phyloP scores from a whole-genome alignment of 2,797 vertebrate genomes.

The Spinibarbus caldwelli region DNA sequence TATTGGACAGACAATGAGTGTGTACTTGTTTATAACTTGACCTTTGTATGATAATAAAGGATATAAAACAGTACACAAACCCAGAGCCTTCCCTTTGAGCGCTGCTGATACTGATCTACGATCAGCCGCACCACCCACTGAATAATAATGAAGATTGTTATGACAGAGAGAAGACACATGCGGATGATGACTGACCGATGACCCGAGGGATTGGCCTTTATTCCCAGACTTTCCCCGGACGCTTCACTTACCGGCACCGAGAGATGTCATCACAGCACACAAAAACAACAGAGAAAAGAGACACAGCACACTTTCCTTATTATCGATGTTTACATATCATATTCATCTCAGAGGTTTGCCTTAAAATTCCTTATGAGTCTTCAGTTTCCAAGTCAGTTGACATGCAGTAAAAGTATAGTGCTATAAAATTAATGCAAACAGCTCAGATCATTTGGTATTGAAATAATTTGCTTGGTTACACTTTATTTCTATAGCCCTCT shows the following conservation, averaged over 20 bases:
- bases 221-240: not conserved
- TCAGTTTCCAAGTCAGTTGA: not conserved
- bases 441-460: too few relatives aligned
- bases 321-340: not conserved
- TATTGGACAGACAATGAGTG: not conserved
- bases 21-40: not conserved
- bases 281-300: not conserved
- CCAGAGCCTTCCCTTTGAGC: not conserved
- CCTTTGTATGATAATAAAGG: not conserved
- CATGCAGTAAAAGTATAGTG: too few relatives aligned
- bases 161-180: constrained; percentile 11
- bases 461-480: too few relatives aligned
- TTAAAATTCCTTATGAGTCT: not conserved
- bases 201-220: not conserved
- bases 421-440: not conserved
- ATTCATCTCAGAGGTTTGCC: not conserved
- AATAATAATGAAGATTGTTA: constrained; percentile 15
- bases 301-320: not conserved
- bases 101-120: not conserved
- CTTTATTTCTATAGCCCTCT: too few relatives aligned
- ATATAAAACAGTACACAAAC: not conserved
- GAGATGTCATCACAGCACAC: not conserved
- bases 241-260: not conserved
- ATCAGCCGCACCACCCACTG: not conserved
- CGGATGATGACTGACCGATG: not conserved